Evolutionary conservation across 1,140 invertebrate genomes (phyloP).

Genomic region (Cataglyphis hispanica): DNA sequence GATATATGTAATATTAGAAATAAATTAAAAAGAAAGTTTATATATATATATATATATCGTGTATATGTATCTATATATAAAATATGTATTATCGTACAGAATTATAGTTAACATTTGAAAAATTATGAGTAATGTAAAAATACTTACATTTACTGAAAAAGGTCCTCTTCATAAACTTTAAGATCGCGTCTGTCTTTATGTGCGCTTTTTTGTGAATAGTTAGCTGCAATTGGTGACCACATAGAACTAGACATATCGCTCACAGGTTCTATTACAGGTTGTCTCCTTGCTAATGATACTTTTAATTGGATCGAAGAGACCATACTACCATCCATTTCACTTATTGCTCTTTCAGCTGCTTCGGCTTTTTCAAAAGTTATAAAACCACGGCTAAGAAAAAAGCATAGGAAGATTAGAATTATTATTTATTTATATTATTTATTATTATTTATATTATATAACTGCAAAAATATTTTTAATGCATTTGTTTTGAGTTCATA

Average conservation of each 20-base stretch:
- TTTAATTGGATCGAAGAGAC: constrained; percentile 92
- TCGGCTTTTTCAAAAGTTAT: constrained; percentile 97
- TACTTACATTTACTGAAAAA: constrained; percentile 81
- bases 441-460: constrained; percentile 54
- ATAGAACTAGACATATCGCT: constrained; percentile 92
- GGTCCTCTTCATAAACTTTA: constrained; percentile 90
- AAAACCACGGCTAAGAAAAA: constrained; percentile 92
- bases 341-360: constrained; percentile 94
- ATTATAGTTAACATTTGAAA: background rate
- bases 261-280: constrained; percentile 93
- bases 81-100: background rate
- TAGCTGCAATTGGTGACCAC: constrained; percentile 94
- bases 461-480: constrained; percentile 14
- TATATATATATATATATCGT: background rate
- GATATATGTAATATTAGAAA: background rate
- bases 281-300: constrained; percentile 93
- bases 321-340: constrained; percentile 94
- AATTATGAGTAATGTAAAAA: background rate
- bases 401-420: constrained; percentile 54
- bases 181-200: constrained; percentile 91
- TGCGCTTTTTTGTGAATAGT: constrained; percentile 93
- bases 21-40: constrained; percentile 17
- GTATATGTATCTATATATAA: background rate
- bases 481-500: background rate
- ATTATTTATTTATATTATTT: constrained; percentile 54